phyloP scores from a whole-genome alignment of 2,797 vertebrate species.

The Pangasius larnaudii region DNA sequence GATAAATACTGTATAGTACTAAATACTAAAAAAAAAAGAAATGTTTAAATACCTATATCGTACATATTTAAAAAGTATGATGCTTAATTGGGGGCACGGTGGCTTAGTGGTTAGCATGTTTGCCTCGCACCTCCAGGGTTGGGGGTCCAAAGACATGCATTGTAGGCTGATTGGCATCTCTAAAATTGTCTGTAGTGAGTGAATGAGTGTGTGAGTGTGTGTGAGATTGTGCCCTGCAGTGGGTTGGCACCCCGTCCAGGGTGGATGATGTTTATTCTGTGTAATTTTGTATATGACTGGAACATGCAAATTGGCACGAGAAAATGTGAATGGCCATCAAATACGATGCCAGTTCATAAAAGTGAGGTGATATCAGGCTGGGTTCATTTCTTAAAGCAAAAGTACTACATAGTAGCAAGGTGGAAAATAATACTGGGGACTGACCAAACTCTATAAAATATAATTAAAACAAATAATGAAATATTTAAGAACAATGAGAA shows the following conservation, averaged over 20 bases:
- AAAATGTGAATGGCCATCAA: neutral
- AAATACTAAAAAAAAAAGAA: too few species aligned
- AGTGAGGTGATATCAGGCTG: neutral
- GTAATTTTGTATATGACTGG: neutral
- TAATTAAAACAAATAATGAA: neutral
- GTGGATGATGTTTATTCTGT: neutral
- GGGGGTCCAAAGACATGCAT: too few species aligned
- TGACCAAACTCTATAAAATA: neutral
- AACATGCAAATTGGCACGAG: neutral
- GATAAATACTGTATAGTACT: neutral
- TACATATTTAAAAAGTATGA: neutral
- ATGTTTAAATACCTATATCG: neutral
- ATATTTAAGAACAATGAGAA: neutral
- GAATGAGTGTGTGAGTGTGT: too few species aligned
- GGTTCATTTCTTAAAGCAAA: neutral
- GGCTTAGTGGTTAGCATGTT: too few species aligned
- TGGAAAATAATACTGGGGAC: neutral
- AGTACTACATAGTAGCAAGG: neutral
- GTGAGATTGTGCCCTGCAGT: too few species aligned
- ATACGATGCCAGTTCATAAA: neutral
- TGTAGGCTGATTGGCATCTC: too few species aligned
- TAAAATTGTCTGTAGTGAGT: too few species aligned
- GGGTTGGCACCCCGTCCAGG: too few species aligned
- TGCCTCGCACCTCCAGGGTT: too few species aligned
- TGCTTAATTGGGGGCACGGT: neutral